phyloP scores from a whole-genome alignment of 2,888 invertebrate species.

The Galeopsomyia nigrocyanea region DNA sequence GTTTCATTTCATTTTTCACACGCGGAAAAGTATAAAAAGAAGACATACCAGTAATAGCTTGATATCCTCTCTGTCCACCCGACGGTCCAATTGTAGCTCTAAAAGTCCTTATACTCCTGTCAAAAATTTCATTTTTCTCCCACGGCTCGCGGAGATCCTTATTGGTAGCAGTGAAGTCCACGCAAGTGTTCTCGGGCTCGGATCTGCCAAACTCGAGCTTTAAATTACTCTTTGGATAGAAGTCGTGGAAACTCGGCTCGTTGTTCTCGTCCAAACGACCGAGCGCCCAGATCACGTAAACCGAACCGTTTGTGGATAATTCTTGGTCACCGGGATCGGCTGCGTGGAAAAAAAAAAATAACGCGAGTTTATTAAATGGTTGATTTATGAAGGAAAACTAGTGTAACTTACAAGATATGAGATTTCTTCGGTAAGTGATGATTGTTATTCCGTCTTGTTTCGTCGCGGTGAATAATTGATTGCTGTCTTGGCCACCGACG shows the following conservation, averaged over 20 bases:
- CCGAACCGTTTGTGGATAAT: slow-evolving; percentile 74
- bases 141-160: slow-evolving; percentile 59
- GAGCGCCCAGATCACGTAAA: slow-evolving; percentile 85
- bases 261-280: slow-evolving; percentile 82
- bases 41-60: slow-evolving; percentile 76
- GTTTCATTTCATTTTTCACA: no score
- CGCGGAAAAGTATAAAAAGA: not conserved
- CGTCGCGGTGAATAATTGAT: slow-evolving; percentile 82
- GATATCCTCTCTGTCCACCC: slow-evolving; percentile 84
- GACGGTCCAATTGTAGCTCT: slow-evolving; percentile 87
- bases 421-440: slow-evolving; percentile 82
- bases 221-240: slow-evolving; percentile 81
- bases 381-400: no score
- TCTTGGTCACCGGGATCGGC: slow-evolving; percentile 85
- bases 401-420: slow-evolving; percentile 78
- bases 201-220: slow-evolving; percentile 77
- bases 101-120: slow-evolving; percentile 80
- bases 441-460: slow-evolving; percentile 83
- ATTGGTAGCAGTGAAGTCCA: slow-evolving; percentile 75
- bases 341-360: slow-evolving; percentile 60
- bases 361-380: not conserved
- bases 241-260: slow-evolving; percentile 87
- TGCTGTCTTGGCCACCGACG: slow-evolving; percentile 86
- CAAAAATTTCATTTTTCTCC: slow-evolving; percentile 70
- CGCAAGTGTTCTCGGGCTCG: slow-evolving; percentile 79